These are phyloP conservation scores for Nyctibius grandis DNA, from an alignment of 2,797 vertebrate species.

Conservation along the genomic window DNA sequence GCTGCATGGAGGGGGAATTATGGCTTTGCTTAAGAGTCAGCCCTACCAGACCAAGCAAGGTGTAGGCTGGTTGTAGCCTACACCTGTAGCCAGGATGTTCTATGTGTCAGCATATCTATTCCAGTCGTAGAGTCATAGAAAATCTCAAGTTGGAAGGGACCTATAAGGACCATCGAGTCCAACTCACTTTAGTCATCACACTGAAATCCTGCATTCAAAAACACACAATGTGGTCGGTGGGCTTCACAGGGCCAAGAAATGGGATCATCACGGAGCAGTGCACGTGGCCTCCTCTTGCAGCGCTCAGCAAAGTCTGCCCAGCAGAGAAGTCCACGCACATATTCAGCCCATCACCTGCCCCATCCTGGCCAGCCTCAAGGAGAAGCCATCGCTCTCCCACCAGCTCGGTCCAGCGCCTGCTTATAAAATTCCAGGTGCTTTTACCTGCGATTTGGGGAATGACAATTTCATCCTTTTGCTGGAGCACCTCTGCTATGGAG, in stretches of 20 bases:
- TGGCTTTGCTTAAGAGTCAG: not conserved
- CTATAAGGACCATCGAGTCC: not conserved
- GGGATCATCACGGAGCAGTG: not conserved
- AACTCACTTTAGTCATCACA: not conserved
- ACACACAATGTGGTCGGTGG: accelerated
- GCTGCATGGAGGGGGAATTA: not conserved
- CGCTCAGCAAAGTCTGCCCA: not conserved
- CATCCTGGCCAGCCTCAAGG: not conserved
- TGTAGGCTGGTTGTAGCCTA: not conserved
- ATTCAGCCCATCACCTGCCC: not conserved
- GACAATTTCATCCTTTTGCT: not conserved
- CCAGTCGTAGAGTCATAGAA: not conserved
- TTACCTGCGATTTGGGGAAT: accelerated
- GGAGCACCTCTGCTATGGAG: no score
- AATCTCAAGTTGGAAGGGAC: not conserved
- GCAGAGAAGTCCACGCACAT: not conserved
- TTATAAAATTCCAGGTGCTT: not conserved
- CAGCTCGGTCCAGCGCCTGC: not conserved
- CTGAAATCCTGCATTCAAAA: not conserved
- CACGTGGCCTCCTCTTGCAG: not conserved
- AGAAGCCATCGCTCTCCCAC: not conserved
- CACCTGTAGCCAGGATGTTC: not conserved
- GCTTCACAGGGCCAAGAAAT: not conserved
- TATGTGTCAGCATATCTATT: not conserved
- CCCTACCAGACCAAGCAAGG: not conserved